phyloP scores from a whole-genome alignment of 2,888 invertebrate genomes.

The Chironomus tentans region DNA sequence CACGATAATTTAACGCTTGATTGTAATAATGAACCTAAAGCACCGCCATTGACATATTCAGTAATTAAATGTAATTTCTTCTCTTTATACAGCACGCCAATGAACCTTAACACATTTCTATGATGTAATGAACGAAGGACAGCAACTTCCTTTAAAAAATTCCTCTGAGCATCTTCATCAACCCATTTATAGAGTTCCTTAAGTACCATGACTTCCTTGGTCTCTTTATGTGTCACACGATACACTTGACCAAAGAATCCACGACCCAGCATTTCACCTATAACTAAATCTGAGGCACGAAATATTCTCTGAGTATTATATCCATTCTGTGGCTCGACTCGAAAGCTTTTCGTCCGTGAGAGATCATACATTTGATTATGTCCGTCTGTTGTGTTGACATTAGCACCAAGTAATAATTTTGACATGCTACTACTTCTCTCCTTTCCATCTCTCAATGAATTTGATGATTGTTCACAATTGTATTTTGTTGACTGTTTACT shows the following conservation, averaged over 20 bases:
- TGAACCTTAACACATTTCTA: conserved; percentile 81
- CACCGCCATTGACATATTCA: conserved; percentile 87
- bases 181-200: conserved; percentile 80
- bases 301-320: conserved; percentile 58
- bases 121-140: conserved; percentile 82
- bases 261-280: conserved; percentile 81
- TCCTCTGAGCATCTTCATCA: conserved; percentile 89
- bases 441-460: conserved; percentile 51
- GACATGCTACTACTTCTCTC: conserved; percentile 82
- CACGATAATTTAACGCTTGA: conserved; percentile 62
- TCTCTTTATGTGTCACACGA: conserved; percentile 82
- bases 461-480: conserved; percentile 28
- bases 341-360: conserved; percentile 79
- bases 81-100: conserved; percentile 89
- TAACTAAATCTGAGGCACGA: conserved; percentile 78
- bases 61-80: conserved; percentile 85
- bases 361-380: conserved; percentile 53
- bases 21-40: conserved; percentile 75
- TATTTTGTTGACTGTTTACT: neutral
- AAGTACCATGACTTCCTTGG: conserved; percentile 89
- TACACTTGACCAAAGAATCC: conserved; percentile 93
- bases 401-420: conserved; percentile 48
- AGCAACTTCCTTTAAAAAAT: conserved; percentile 92
- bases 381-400: conserved; percentile 42
- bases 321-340: conserved; percentile 40